phyloP scores from a whole-genome alignment of 2,797 vertebrate genomes.

The Phalanger gymnotis region DNA sequence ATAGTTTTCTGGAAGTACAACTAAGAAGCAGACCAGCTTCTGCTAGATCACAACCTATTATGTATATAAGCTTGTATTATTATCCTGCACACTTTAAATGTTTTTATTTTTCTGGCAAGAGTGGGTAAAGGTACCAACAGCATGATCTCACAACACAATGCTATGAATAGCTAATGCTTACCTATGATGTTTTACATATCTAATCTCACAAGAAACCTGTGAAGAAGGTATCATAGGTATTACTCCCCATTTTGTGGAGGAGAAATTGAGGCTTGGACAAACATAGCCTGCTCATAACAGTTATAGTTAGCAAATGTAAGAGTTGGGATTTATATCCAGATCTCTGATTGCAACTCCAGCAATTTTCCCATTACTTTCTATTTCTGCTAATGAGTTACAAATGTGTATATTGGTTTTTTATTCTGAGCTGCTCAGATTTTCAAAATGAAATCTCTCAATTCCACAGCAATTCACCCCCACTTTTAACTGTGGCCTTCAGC shows the following conservation, averaged over 20 bases:
- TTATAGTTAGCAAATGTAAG: neutral
- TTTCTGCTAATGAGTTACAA: neutral
- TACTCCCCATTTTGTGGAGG: neutral
- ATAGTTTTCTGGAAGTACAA: neutral
- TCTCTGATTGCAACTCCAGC: neutral
- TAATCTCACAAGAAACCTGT: neutral
- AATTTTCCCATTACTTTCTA: neutral
- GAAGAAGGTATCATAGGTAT: constrained; percentile 6
- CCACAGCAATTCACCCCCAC: neutral
- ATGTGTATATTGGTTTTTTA: constrained; percentile 20
- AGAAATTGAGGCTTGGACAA: neutral
- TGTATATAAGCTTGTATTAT: neutral
- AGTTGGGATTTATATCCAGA: neutral
- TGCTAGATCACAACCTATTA: neutral
- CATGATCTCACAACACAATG: constrained; percentile 25
- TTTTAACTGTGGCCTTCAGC: constrained; percentile 32
- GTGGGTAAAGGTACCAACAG: neutral
- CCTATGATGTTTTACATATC: neutral
- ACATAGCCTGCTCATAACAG: neutral
- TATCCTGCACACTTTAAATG: constrained; percentile 7
- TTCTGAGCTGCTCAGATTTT: constrained; percentile 22
- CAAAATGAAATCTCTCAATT: neutral
- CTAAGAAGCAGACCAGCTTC: neutral
- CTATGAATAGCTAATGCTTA: neutral
- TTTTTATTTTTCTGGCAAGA: constrained; percentile 29